These are phyloP conservation scores for Drosophila formosana DNA, from an alignment of 2,888 invertebrate genomes.

Conservation along the genomic window DNA sequence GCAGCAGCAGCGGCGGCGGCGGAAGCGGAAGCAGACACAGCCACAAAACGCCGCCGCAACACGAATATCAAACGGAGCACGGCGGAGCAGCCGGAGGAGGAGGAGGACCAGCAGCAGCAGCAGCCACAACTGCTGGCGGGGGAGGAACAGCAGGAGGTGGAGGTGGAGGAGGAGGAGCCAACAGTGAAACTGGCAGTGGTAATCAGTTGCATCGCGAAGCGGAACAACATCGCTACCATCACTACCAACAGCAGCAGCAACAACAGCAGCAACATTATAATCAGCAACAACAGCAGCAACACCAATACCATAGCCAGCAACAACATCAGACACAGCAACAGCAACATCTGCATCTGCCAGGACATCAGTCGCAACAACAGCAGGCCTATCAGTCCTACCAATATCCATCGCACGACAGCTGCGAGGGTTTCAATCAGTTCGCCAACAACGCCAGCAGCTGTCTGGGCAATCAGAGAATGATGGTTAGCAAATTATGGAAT, in stretches of 20 bases:
- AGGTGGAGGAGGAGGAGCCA: slow-evolving; percentile 9
- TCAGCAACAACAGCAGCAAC: slow-evolving; percentile 48
- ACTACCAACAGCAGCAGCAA: slow-evolving; percentile 59
- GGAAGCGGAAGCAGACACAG: slow-evolving; percentile 69
- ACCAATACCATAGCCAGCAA: slow-evolving; percentile 49
- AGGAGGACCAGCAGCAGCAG: slow-evolving; percentile 17
- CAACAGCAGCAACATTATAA: slow-evolving; percentile 60
- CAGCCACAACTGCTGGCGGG: slow-evolving; percentile 26
- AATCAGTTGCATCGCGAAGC: slow-evolving; percentile 52
- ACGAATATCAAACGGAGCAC: slow-evolving; percentile 77
- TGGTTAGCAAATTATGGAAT: slow-evolving; percentile 85
- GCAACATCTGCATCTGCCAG: slow-evolving; percentile 59
- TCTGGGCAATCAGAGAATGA: slow-evolving; percentile 84
- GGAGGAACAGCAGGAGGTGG: background rate
- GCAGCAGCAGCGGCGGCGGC: slow-evolving; percentile 68
- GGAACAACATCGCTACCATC: slow-evolving; percentile 65
- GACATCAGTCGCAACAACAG: slow-evolving; percentile 61
- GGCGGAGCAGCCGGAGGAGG: slow-evolving; percentile 69
- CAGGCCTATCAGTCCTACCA: slow-evolving; percentile 68
- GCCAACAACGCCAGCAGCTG: slow-evolving; percentile 80
- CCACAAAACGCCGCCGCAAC: slow-evolving; percentile 77
- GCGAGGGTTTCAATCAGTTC: slow-evolving; percentile 82
- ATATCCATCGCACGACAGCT: slow-evolving; percentile 78
- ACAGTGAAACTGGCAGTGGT: slow-evolving; percentile 29
- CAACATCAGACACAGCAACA: slow-evolving; percentile 57